Evolutionary conservation across 2,888 invertebrate species (phyloP).

Genomic region (Cyaniris semiargus): DNA sequence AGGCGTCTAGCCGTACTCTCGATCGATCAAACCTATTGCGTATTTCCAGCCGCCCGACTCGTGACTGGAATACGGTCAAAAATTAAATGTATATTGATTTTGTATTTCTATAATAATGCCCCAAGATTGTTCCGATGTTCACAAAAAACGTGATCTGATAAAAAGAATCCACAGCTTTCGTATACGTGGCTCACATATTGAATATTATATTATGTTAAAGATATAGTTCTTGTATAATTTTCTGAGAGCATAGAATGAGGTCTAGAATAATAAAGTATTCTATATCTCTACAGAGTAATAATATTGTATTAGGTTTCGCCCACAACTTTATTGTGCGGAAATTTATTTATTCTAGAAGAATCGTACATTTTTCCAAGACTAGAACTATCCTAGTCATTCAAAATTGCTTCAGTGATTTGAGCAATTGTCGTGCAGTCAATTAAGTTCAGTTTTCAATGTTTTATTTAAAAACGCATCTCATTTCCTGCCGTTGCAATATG

Average conservation of each 20-base stretch:
- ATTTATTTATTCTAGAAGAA: too few relatives aligned
- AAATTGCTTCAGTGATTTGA: too few relatives aligned
- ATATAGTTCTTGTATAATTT: constrained; percentile 17
- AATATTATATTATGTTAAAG: constrained; percentile 10
- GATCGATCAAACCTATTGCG: neutral
- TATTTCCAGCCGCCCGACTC: constrained; percentile 34
- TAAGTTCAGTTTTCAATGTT: too few relatives aligned
- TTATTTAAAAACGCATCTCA: too few relatives aligned
- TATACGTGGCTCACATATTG: constrained; percentile 15
- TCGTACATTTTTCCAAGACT: too few relatives aligned
- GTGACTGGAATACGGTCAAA: constrained; percentile 44
- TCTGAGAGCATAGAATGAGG: neutral
- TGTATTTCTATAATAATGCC: constrained; percentile 27
- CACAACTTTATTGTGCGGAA: too few relatives aligned
- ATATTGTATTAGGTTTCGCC: too few relatives aligned
- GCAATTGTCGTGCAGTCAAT: too few relatives aligned
- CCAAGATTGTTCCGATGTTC: constrained; percentile 12
- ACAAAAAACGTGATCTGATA: constrained; percentile 25
- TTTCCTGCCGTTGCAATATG: too few relatives aligned
- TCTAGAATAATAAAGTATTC: neutral
- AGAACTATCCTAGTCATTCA: too few relatives aligned
- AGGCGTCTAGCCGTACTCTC: too few relatives aligned
- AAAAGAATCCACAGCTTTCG: neutral
- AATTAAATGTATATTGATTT: constrained; percentile 39
- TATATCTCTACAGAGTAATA: neutral